Percentiles rank a stretch among this genome's conserved stretches.
Evolutionary conservation across 2,888 invertebrate genomes (phyloP).

Genomic region (Eilema sororculum): DNA sequence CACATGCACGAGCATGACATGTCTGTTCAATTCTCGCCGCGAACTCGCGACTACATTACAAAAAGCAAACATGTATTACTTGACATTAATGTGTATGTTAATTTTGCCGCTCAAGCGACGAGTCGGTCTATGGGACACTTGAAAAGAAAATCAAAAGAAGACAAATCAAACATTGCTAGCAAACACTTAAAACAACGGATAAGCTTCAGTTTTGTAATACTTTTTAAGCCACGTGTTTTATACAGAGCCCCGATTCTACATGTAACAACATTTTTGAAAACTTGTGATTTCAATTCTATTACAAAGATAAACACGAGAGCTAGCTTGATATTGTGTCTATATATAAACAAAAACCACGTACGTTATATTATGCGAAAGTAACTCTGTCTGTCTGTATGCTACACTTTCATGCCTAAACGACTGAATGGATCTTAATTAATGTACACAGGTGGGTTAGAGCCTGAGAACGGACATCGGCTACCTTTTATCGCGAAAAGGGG

Average conservation of each 20-base stretch:
- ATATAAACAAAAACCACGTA: no score
- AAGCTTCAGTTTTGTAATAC: constrained; percentile 1
- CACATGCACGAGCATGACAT: constrained; percentile 49
- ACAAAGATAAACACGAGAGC: no score
- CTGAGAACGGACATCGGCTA: no score
- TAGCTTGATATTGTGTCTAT: no score
- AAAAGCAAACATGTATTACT: constrained; percentile 60
- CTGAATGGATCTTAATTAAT: no score
- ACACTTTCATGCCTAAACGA: no score
- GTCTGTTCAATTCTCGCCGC: constrained; percentile 37
- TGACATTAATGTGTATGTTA: constrained; percentile 63
- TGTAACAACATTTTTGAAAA: no score
- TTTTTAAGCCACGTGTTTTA: neutral
- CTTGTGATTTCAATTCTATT: no score
- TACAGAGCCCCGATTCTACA: neutral
- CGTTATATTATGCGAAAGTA: no score
- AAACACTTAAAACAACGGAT: constrained; percentile 7
- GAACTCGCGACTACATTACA: constrained; percentile 56
- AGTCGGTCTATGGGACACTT: constrained; percentile 51
- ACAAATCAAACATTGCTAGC: constrained; percentile 37
- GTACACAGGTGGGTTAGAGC: no score
- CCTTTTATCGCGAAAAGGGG: no score
- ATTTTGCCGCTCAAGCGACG: constrained; percentile 52
- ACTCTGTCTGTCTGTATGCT: no score
- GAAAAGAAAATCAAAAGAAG: constrained; percentile 42